Percentiles rank a stretch among this genome's conserved stretches.
Conservation (phyloP, 1,140 invertebrate species). For the Drosophila athabasca region DNA sequence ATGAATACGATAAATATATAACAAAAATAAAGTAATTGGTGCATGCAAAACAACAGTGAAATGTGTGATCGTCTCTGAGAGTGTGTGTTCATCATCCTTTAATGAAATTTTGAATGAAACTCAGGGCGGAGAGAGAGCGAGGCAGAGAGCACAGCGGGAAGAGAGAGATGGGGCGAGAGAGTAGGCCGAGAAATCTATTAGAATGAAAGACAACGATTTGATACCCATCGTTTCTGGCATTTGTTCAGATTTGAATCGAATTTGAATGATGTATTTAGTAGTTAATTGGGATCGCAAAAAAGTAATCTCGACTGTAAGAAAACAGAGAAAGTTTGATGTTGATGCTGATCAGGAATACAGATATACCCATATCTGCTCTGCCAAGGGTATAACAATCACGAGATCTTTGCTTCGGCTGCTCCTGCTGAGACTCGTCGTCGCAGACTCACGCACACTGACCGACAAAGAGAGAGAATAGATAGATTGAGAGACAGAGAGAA, state of each 20-base stretch:
- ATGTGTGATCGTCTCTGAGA: constrained; percentile 2
- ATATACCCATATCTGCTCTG: no score
- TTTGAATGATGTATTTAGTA: no score
- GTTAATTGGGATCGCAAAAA: no score
- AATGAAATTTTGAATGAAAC: constrained; percentile 75
- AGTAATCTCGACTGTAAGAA: no score
- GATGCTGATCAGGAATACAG: no score
- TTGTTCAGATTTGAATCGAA: no score
- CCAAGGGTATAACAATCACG: constrained; percentile 43
- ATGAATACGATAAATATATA: constrained; percentile 25
- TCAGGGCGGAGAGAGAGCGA: constrained; percentile 13
- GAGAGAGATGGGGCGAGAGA: no score
- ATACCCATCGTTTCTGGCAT: no score
- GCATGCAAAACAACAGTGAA: constrained; percentile 62
- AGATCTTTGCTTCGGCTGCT: constrained; percentile 66
- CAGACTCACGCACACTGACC: constrained; percentile 16
- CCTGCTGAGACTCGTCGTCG: constrained; percentile 19
- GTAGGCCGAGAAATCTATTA: no score
- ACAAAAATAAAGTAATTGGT: constrained; percentile 77
- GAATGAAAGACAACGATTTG: no score
- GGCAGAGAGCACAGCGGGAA: constrained; percentile 21
- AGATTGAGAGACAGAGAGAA: constrained; percentile 7
- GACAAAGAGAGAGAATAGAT: constrained; percentile 15
- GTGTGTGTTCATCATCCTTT: constrained; percentile 60
- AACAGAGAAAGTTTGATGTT: no score